Evolutionary conservation across 2,797 vertebrate species (phyloP), one percentile per base, ranked within the genome.

Genomic region (Emydoidea blandingii): DNA sequence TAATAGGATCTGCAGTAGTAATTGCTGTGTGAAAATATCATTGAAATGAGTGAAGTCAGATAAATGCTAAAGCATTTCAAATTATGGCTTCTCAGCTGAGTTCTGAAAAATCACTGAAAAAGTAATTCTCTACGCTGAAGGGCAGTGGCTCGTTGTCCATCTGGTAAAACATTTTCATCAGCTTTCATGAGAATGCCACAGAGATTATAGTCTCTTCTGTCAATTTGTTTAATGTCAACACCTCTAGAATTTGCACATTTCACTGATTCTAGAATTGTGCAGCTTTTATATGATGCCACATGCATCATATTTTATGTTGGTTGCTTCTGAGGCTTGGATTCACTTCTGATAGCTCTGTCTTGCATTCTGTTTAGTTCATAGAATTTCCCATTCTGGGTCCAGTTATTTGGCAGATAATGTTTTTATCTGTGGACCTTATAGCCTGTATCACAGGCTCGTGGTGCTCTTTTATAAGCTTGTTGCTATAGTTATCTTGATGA

Each of bases 391-490:
- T 65, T 49, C 34, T 12, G 9, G 52, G 29, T 59, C 49, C 52
- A 44, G 85, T 59, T 85, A 88, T 82, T 90, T 82, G 41, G 3
- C 85, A 92, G 47, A 49, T 34, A 37, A 65, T 41, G 47, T 68
- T 79, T 83, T 37, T 56, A 23, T 41, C 56, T 57, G 2, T 18
- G 62, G 89, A 68, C 79, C 53, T 29, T 8, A 2, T 92, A 83
- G 88, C 88, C 85, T 3, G 4, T 19, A 14, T 83, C 79, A 68
- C 23, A 95, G 84, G 11, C 18, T 86, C 41, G 52, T 68, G 56
- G 68, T 50, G 83, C 85, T 92, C 82, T 94, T 78, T 85, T 81
- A 31, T 92, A 72, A 41, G 54, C 31, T 5, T 91, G 79, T 88
- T 85, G 68, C 81, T 89, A 2, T 74, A 53, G 83, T 86, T 79